Base-by-base conservation (phyloP, 2,113 vertebrate genomes). In the Syrmaticus mikado region DNA sequence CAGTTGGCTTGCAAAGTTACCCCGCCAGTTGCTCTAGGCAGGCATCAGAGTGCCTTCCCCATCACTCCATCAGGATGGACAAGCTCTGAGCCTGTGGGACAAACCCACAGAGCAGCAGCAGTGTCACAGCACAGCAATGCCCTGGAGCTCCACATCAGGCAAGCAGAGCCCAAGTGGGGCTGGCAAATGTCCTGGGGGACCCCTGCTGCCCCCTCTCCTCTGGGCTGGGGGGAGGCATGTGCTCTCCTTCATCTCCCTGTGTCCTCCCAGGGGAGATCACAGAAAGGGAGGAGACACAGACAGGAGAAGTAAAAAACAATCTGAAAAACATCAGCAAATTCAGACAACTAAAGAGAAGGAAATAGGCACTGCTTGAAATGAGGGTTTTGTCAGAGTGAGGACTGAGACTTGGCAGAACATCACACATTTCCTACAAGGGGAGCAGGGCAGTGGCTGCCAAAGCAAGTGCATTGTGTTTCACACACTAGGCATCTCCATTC, bases 121-220 rank as follows among this genome's bases (percentile, higher is more conserved):
- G n/a, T 30, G 67, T 41, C 50, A 38, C 12, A 19, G 65, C 61
- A 79, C 0, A 0, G 45, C n/a, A 43, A 36, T 8, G 30, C 58
- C 82, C 27, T 6, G 30, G 16, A 15, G 3, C 70, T n/a, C 48
- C 0, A 2, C 6, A 3, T 34, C 6, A 40, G 40, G 30, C 27
- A 30, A 34, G 41, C 17, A 16, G 27, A 40, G 40, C 64, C 64
- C 19, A 43, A 43, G 40, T 28, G 21, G 40, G 40, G 40, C 40
- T 19, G 12, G 40, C 28, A 6, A 22, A 30, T 21, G 13, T 19
- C 40, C 64, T 19, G 11, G 40, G 27, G 40, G 18, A 43, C 28
- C 62, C 36, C 38, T 65, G 62, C 38, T 65, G 27, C 18, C 25
- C 40, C 38, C 38, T 16, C 41, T n/a, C 27, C 62, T 43, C 25